These are phyloP conservation scores for Setophaga kirtlandii DNA, from an alignment of 2,113 vertebrate species.

Conservation along the genomic window DNA sequence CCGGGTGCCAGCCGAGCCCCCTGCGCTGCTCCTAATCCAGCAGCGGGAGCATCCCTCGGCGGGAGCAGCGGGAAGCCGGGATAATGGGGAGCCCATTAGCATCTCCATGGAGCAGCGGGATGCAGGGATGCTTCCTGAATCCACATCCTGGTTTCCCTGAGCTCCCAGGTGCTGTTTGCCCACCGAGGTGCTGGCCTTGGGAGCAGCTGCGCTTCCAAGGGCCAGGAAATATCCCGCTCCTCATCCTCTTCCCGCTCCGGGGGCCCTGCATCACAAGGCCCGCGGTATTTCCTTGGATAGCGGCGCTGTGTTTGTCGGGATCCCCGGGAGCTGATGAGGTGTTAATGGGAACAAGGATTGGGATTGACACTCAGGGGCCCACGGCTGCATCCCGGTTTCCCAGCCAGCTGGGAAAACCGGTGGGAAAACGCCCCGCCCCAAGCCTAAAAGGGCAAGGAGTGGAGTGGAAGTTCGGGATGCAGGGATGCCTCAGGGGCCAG, in stretches of 20 bases:
- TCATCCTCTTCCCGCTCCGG: slow-evolving; percentile 60
- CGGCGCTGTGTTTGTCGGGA: slow-evolving; percentile 85
- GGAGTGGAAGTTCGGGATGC: background rate
- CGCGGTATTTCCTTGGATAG: slow-evolving; percentile 82
- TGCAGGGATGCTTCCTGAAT: slow-evolving; percentile 80
- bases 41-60: background rate
- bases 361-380: slow-evolving; percentile 13
- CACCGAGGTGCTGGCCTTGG: slow-evolving; percentile 81
- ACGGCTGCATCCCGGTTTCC: background rate
- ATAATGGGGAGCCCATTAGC: slow-evolving; percentile 17
- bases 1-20: background rate
- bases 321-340: slow-evolving; percentile 90
- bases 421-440: background rate
- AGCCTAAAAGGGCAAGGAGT: background rate
- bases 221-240: slow-evolving; percentile 79
- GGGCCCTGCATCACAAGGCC: slow-evolving; percentile 84
- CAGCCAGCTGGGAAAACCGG: background rate
- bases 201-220: slow-evolving; percentile 49
- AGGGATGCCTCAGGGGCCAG: background rate
- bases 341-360: slow-evolving; percentile 82
- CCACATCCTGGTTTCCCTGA: slow-evolving; percentile 81
- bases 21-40: background rate
- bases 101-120: slow-evolving; percentile 58
- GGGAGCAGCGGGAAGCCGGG: background rate
- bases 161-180: slow-evolving; percentile 90